These are phyloP conservation scores for Diadophis punctatus DNA, from an alignment of 2,113 vertebrate genomes.

Conservation along the genomic window DNA sequence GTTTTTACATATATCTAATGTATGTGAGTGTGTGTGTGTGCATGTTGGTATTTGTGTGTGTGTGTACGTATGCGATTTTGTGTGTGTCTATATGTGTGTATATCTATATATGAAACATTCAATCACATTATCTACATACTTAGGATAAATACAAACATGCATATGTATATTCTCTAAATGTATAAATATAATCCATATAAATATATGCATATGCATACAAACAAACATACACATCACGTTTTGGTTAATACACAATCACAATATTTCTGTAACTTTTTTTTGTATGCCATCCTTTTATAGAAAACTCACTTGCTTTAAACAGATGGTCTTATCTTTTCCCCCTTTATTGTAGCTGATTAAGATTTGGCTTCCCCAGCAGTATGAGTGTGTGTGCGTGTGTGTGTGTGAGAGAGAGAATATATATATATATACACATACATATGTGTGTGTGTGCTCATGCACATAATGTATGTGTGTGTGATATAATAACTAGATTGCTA, in stretches of 20 bases:
- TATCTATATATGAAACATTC: neutral
- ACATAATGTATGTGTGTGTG: neutral
- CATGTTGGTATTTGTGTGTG: neutral
- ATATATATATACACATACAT: neutral
- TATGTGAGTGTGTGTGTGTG: neutral
- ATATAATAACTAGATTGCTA: constrained; percentile 58
- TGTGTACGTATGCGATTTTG: neutral
- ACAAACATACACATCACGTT: neutral
- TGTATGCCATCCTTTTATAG: constrained; percentile 63
- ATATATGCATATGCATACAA: neutral
- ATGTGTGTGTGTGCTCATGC: neutral
- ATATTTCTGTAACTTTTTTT: constrained; percentile 57
- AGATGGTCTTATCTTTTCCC: constrained; percentile 67
- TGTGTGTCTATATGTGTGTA: neutral
- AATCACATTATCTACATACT: constrained; percentile 8
- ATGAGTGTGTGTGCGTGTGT: neutral
- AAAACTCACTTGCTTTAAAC: constrained; percentile 71
- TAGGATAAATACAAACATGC: constrained; percentile 30
- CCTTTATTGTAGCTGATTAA: constrained; percentile 74
- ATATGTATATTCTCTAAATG: constrained; percentile 24
- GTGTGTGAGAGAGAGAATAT: neutral
- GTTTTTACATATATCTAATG: neutral
- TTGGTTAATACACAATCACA: constrained; percentile 42
- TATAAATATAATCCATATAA: constrained; percentile 29
- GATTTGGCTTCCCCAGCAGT: constrained; percentile 69